Percentiles rank a stretch among this genome's conserved stretches.
Conservation (phyloP, 2,888 invertebrate genomes). For the Torymus texanus region DNA sequence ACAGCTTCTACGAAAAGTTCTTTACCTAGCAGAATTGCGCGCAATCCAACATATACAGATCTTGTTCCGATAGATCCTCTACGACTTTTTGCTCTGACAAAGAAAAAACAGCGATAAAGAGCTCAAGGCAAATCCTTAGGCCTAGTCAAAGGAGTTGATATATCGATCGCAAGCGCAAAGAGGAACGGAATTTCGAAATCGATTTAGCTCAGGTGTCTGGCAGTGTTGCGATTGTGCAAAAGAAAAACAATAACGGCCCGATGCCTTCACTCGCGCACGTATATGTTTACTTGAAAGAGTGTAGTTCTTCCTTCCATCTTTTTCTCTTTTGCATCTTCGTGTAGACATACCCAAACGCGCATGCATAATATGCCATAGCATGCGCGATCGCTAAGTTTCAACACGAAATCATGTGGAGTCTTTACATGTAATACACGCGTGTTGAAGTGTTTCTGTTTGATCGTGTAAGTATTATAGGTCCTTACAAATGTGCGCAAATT, state of each 20-base stretch:
- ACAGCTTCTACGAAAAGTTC: neutral
- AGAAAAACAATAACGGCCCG: conserved; percentile 25
- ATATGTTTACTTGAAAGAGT: too few species aligned
- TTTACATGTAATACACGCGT: too few species aligned
- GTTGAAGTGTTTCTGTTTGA: neutral
- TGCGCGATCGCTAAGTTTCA: conserved; percentile 1
- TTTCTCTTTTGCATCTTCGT: neutral
- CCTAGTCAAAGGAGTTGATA: neutral
- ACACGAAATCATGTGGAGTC: neutral
- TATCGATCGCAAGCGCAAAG: conserved; percentile 1
- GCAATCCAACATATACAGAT: conserved; percentile 4
- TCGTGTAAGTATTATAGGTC: neutral
- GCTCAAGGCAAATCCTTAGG: neutral
- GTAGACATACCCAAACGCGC: neutral
- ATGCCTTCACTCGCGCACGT: too few species aligned
- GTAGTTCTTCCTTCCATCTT: too few species aligned
- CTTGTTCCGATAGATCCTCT: conserved; percentile 4
- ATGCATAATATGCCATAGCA: conserved; percentile 25
- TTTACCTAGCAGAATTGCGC: neutral
- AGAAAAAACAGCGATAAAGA: neutral
- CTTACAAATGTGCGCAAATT: neutral
- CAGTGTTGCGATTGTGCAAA: conserved; percentile 29
- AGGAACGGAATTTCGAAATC: conserved; percentile 36
- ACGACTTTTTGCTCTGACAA: neutral
- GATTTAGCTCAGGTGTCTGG: conserved; percentile 35